These are phyloP conservation scores for Hipposideros armiger DNA, from an alignment of 2,113 vertebrate species.

Conservation along the genomic window DNA sequence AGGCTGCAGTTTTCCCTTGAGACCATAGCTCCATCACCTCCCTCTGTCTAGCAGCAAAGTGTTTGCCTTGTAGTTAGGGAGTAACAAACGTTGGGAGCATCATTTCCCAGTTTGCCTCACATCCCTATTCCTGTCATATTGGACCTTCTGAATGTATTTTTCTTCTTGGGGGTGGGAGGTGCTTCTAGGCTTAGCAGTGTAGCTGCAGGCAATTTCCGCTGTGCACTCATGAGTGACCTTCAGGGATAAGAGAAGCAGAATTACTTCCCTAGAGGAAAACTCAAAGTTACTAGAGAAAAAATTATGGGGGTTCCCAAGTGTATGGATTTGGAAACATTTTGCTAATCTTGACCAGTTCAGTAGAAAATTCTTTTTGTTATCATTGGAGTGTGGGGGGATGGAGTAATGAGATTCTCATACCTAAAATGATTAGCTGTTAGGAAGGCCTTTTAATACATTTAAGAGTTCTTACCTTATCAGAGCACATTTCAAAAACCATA, in stretches of 20 bases:
- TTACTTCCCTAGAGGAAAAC: neutral
- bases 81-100: neutral
- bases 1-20: neutral
- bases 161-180: neutral
- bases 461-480: neutral
- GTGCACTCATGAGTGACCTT: neutral
- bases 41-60: neutral
- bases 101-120: neutral
- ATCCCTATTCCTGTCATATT: neutral
- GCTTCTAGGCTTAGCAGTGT: neutral
- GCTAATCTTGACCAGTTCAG: neutral
- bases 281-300: neutral
- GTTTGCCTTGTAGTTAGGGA: neutral
- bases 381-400: neutral
- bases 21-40: neutral
- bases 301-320: neutral
- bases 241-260: neutral
- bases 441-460: neutral
- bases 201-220: slow-evolving; percentile 13
- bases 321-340: slow-evolving; percentile 32
- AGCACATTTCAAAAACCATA: slow-evolving; percentile 15
- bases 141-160: neutral
- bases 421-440: neutral
- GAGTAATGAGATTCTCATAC: neutral
- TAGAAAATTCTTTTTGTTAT: slow-evolving; percentile 41